These are phyloP conservation scores for Premnoplex brunnescens DNA, from an alignment of 2,797 vertebrate genomes.

Conservation along the genomic window DNA sequence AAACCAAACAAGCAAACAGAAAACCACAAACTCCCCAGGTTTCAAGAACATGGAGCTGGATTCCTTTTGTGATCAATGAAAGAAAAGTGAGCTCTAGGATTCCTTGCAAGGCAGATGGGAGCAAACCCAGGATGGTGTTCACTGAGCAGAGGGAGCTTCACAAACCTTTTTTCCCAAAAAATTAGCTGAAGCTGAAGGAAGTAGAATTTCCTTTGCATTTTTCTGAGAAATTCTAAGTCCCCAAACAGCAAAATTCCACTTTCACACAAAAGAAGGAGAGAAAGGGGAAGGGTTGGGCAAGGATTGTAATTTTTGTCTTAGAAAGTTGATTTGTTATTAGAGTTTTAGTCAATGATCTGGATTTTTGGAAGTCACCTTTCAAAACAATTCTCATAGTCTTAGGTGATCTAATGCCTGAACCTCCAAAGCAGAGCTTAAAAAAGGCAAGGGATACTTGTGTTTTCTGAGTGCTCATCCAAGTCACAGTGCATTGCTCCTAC, in stretches of 20 bases:
- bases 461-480: not conserved
- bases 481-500: not conserved
- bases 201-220: not conserved
- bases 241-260: not conserved
- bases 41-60: not conserved
- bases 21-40: not conserved
- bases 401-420: not conserved
- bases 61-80: not conserved
- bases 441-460: not conserved
- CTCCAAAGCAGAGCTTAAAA: not conserved
- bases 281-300: rapidly evolving
- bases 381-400: not conserved
- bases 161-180: not conserved
- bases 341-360: not conserved
- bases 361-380: not conserved
- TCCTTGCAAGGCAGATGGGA: not conserved
- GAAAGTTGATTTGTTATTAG: not conserved
- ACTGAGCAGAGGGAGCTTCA: not conserved
- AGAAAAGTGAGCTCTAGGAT: not conserved
- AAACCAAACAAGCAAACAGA: too few relatives aligned
- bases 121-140: not conserved
- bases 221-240: not conserved
- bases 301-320: not conserved
- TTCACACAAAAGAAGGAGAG: not conserved
- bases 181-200: not conserved